Evolutionary conservation across 2,113 vertebrate species (phyloP), one percentile per base, ranked within the genome.

Genomic region (Thalassoma bifasciatum): DNA sequence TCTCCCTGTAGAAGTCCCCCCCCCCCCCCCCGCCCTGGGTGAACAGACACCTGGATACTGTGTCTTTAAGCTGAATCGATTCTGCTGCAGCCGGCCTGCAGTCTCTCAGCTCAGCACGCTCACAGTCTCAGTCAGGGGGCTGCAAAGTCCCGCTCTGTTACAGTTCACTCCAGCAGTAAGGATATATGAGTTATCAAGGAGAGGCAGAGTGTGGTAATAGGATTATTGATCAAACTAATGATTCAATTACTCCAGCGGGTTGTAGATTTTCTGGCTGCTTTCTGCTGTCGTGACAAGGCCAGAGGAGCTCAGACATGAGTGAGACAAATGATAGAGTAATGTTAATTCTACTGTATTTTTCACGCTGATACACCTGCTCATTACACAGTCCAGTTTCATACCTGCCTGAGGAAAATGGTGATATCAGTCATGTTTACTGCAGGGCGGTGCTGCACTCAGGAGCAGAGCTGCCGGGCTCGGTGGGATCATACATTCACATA

Each of bases 181-280:
- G 46, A 49, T 49, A 13, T n/a, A 49, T 49, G 46, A 49, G 8
- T 49, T 49, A 49, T 53, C 53, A 71, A 23, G 52, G 0, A 7
- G 23, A 8, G 36, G 26, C 21, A 37, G 17, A 47, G 46, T 4
- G 44, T 26, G 34, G 26, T 66, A 72, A 78, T 71, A 59, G 17
- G 26, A 78, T 64, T 72, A 78, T 60, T 60, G 75, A 71, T 66
- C 53, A 78, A 72, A 66, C 37, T 72, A 66, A 66, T 72, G 47
- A 66, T 30, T 72, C 36, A 72, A 60, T 72, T 66, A 79, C 37
- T 66, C 37, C 7, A 22, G 67, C 60, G 52, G 21, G 7, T 50
- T 71, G 24, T 60, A 37, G 10, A 42, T 64, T 51, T 51, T 42
- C 21, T 38, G 22, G 5, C 47, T 51, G 34, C 34, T 58, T 37